Conservation (phyloP, 2,113 vertebrate species). For the Hoplias malabaricus region DNA sequence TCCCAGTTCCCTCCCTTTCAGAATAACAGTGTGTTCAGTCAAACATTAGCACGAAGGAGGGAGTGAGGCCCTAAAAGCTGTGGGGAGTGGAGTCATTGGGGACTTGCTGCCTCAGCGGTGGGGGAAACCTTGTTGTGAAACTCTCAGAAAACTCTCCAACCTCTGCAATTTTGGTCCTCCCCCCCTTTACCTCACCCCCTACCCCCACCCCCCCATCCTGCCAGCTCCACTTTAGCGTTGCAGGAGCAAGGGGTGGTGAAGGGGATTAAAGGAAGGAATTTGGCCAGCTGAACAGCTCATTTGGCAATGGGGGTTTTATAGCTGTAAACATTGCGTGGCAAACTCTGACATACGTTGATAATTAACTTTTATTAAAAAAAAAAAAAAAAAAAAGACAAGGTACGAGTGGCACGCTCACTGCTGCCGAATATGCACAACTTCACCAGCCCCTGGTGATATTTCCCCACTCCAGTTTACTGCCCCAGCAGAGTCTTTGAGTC, state of each 20-base stretch:
- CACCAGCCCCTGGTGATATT: constrained; percentile 13
- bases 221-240: neutral
- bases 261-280: constrained; percentile 44
- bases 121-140: constrained; percentile 29
- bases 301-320: constrained; percentile 41
- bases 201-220: too few species aligned
- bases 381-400: too few species aligned
- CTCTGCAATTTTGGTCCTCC: neutral
- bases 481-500: neutral
- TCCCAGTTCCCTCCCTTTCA: neutral
- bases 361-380: constrained; percentile 41
- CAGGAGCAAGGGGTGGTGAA: constrained; percentile 8
- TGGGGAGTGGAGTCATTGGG: constrained; percentile 26
- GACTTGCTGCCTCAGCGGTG: neutral
- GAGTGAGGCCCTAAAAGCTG: constrained; percentile 42
- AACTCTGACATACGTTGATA: constrained; percentile 40
- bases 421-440: neutral
- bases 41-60: neutral
- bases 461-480: neutral
- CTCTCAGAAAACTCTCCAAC: neutral
- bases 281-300: constrained; percentile 50
- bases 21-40: neutral
- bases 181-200: neutral
- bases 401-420: constrained; percentile 10
- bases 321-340: constrained; percentile 41